Conservation (phyloP, 2,797 vertebrate species). For the Sitta carolinensis region DNA sequence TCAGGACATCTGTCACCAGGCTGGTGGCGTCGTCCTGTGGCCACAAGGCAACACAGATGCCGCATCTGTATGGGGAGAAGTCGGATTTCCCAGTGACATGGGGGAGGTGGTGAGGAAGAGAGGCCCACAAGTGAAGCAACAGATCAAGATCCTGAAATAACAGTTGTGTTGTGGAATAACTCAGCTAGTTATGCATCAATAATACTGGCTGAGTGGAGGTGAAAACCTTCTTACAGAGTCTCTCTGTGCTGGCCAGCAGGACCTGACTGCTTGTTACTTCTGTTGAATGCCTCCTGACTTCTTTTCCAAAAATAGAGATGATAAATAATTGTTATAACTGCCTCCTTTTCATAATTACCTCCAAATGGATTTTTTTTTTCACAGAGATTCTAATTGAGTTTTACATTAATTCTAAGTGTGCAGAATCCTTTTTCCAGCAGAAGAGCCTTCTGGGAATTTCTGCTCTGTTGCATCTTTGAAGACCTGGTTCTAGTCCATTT, state of each 20-base stretch:
- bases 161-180: neutral
- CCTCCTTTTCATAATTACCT: conserved; percentile 2
- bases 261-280: neutral
- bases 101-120: neutral
- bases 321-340: conserved; percentile 26
- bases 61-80: accelerated
- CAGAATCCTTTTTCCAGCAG: conserved; percentile 9
- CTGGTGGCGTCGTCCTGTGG: neutral
- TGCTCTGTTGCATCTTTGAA: neutral
- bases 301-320: conserved; percentile 1
- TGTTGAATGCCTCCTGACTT: neutral
- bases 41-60: neutral
- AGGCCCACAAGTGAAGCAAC: accelerated
- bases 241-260: neutral
- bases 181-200: neutral
- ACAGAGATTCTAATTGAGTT: conserved; percentile 29
- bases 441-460: conserved; percentile 30
- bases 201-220: neutral
- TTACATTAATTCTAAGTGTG: conserved; percentile 32
- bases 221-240: neutral
- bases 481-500: neutral
- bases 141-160: neutral
- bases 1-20: neutral
- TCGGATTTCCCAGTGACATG: accelerated
- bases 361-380: neutral